Base-by-base conservation (phyloP, 1,140 invertebrate genomes). In the Solenopsis invicta region DNA sequence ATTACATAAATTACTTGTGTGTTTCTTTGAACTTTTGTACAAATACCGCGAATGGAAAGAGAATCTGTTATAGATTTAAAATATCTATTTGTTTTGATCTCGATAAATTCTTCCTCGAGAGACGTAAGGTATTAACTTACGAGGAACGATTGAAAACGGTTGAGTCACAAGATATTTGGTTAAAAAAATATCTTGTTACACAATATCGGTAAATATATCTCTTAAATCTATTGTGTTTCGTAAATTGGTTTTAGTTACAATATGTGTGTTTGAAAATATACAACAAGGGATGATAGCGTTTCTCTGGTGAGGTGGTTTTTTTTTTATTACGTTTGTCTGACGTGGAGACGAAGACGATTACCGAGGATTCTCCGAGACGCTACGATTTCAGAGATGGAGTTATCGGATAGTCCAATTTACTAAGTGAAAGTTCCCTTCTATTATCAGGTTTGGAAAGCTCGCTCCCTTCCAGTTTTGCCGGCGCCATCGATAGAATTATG, bases 341-440 rank as follows among this genome's bases (percentile, higher is more conserved):
- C 16, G 18, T 3, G 8, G 12, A 24, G 54, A n/a, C n/a, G n/a
- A 54, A 50, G 61, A 52, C 64, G 71, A 77, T 61, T 59, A 64
- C 41, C 12, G 72, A 50, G 78, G 76, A 78, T 89, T 64, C 69
- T 56, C 45, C 59, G 59, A 50, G 59, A 85, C 71, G 78, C 62
- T 29, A 29, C 71, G 71, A 72, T 84, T 90, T 88, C 84, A 78
- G 88, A 75, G 69, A 74, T 21, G 48, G 45, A 87, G 56, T 84
- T 87, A 85, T 21, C 85, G 34, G 5, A 61, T 72, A 86, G 91
- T 91, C 91, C 91, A 92, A 92, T 92, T 82, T 92, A 61, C 91
- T 92, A 92, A 92, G 91, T 92, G 91, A 92, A 92, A 92, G 87
- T 88, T 76, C 84, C 59, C 76, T 87, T 45, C 75, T 82, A 74